Evolutionary conservation across 1,140 invertebrate species (phyloP), one percentile per base, ranked within the genome.

Genomic region (Formica exsecta): DNA sequence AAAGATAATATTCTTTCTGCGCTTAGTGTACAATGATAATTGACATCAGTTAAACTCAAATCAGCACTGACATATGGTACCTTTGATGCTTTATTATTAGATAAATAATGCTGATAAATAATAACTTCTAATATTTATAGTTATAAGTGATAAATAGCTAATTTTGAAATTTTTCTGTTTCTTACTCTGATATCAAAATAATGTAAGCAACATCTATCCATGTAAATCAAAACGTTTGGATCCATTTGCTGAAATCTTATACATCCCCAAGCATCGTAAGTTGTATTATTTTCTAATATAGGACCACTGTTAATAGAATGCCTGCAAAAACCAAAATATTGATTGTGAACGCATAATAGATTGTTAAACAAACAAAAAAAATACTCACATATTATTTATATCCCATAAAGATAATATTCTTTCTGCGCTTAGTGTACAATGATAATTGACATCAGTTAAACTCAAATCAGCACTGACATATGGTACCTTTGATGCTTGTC

Each of bases 141-240:
- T 83, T 22, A 11, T 38, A 36, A 61, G 68, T 25, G 59, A 57
- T 29, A 54, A 44, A 61, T 38, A 25, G 19, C 51, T 77, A 64
- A 16, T 38, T 0, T 86, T 25, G 25, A 38, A 65, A 73, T 29
- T 32, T 22, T 13, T 70, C 25, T 48, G 29, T 73, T 85, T 68
- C 85, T 91, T 89, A 94, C 93, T 65, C 95, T 92, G 22, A 61
- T 81, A 77, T 95, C 95, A 41, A 94, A 76, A 88, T 94, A 93
- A 92, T 94, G 90, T 9, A 94, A 51, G 66, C 93, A 94, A 76
- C 93, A 93, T 91, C 94, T 92, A 38, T 95, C 93, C 22, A 88
- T 80, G 19, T 92, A 92, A 83, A 93, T 88, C 25, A 95, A 84
- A 76, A 93, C 68, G 74, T 93, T 92, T 66, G 89, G 89, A 85